These are phyloP conservation scores for Dynastes maya DNA, from an alignment of 2,888 invertebrate genomes.

Conservation along the genomic window DNA sequence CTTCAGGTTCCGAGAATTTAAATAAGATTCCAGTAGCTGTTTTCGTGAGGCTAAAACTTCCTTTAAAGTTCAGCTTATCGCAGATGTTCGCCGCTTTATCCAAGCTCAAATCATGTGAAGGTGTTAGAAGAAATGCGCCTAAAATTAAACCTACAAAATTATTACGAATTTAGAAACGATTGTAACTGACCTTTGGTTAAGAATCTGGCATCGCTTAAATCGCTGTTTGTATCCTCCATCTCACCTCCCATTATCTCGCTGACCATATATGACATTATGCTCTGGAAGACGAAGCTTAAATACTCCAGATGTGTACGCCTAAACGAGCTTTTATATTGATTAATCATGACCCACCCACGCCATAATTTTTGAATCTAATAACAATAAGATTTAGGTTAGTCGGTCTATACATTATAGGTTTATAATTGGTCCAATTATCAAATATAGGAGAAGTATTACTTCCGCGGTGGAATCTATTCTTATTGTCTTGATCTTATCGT, in stretches of 20 bases:
- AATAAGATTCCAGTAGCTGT: conserved; percentile 91
- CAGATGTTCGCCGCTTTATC: conserved; percentile 89
- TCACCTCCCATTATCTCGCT: conserved; percentile 73
- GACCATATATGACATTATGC: conserved; percentile 61
- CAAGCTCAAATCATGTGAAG: conserved; percentile 88
- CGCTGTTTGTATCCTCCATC: conserved; percentile 86
- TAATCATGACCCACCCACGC: conserved; percentile 7
- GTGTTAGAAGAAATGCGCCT: conserved; percentile 88
- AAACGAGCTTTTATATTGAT: conserved; percentile 32
- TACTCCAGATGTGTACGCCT: background rate
- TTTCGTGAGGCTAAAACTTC: conserved; percentile 89
- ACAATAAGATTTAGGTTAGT: conserved; percentile 7
- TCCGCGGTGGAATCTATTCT: too few relatives aligned
- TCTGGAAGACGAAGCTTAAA: background rate
- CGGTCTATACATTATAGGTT: background rate
- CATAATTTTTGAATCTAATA: background rate
- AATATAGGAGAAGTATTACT: too few relatives aligned
- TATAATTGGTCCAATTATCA: too few relatives aligned
- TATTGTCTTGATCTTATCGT: too few relatives aligned
- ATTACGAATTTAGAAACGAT: background rate
- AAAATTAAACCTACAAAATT: conserved; percentile 42
- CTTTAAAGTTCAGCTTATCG: conserved; percentile 91
- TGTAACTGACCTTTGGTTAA: conserved; percentile 77
- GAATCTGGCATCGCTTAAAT: conserved; percentile 80
- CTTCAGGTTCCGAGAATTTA: conserved; percentile 90